A percentile compares a stretch with the other conserved stretches of the same genome.
Conservation (phyloP, 2,888 invertebrate species). For the Lamproptera curius region DNA sequence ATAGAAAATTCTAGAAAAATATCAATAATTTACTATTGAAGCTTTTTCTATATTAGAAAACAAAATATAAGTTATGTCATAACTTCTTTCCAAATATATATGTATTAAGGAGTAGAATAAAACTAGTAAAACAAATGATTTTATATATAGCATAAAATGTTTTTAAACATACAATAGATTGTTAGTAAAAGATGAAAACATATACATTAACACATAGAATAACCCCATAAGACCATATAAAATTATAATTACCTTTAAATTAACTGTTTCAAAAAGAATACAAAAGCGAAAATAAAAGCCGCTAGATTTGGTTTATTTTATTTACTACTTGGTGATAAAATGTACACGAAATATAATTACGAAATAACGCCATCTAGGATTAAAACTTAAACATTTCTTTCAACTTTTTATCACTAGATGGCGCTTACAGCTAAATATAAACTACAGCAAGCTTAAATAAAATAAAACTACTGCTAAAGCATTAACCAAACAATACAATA, state of each 20-base stretch:
- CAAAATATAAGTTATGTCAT: too few relatives aligned
- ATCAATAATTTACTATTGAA: too few relatives aligned
- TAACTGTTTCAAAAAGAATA: slow-evolving; percentile 3
- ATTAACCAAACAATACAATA: too few relatives aligned
- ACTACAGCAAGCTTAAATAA: too few relatives aligned
- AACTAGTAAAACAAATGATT: slow-evolving; percentile 34
- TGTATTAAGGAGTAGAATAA: too few relatives aligned
- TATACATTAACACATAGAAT: slow-evolving; percentile 12
- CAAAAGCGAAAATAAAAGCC: slow-evolving; percentile 19
- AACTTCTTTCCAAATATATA: too few relatives aligned
- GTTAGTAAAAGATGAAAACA: slow-evolving; percentile 4
- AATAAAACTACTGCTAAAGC: too few relatives aligned
- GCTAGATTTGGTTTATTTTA: slow-evolving; percentile 5
- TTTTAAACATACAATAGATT: too few relatives aligned
- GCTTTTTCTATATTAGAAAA: too few relatives aligned
- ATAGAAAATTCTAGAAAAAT: too few relatives aligned
- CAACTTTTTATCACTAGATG: slow-evolving; percentile 3
- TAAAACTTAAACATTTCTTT: neutral
- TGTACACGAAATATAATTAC: neutral
- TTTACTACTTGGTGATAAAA: slow-evolving; percentile 10
- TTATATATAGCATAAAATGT: slow-evolving; percentile 15
- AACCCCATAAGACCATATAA: slow-evolving; percentile 15
- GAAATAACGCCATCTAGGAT: slow-evolving; percentile 10
- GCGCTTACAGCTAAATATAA: too few relatives aligned
- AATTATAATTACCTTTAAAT: slow-evolving; percentile 20